Base-by-base conservation (phyloP, 1,140 invertebrate genomes). In the Myzus persicae region DNA sequence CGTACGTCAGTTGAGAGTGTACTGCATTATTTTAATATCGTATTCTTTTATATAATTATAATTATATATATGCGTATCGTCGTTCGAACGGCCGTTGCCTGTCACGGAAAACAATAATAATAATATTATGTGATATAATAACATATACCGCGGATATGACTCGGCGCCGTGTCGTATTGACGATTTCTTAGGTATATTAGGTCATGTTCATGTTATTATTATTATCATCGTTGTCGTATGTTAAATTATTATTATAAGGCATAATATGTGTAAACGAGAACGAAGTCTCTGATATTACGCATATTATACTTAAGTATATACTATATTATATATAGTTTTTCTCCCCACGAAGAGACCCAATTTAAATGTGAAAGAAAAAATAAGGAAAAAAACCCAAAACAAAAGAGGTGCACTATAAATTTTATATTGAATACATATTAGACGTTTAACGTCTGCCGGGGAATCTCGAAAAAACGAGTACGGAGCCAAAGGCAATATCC, bases 371-470 rank as follows among this genome's bases (percentile, higher is more conserved):
- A 89, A 87, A 44, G 84, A 44, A 87, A 84, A 44, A 46, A 46
- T 46, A 9, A 36, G 26, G 38, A 46, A 87, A 85, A 84, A 44
- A 44, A 40, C 38, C 40, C 26, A 90, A 90, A 90, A 90, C 51
- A 90, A 67, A 67, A 40, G 51, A 54, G 36, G 38, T 31, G 42
- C 38, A 42, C 89, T 67, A 89, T 89, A 89, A 54, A 89, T 54
- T 85, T 85, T 31, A 85, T 85, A 84, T 93, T 54, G 81, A 85
- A 92, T 84, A 82, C 44, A 82, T 92, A 92, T 85, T 51, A 54
- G 91, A 93, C 91, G 91, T 93, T 93, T 85, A 85, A 85, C 46
- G 91, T 90, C 89, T 42, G 89, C 26, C 38, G 91, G 91, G 14
- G 90, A 92, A 85, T 91, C 40, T 51, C 14, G 18, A 81, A 24